Conservation (phyloP, 2,888 invertebrate species). For the Hemicrepidius hirtus region DNA sequence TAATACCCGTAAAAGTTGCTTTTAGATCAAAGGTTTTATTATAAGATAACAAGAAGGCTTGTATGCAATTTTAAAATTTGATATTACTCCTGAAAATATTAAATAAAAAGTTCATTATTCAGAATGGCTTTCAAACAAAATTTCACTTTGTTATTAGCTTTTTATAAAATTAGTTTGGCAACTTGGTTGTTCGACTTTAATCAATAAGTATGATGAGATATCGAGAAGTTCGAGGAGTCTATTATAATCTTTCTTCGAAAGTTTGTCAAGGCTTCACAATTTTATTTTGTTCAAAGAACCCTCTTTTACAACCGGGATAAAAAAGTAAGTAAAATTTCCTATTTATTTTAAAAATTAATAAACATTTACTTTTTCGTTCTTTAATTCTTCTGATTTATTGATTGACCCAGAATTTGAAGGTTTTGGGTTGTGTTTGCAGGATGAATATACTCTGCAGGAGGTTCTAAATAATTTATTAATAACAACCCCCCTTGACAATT, state of each 20-base stretch:
- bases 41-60: neutral
- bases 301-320: neutral
- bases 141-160: slow-evolving; percentile 6
- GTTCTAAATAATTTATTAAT: neutral
- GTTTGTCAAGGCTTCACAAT: slow-evolving; percentile 29
- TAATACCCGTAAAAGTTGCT: too few relatives aligned
- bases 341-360: neutral
- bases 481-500: slow-evolving; percentile 2
- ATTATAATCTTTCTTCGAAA: slow-evolving; percentile 32
- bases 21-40: too few relatives aligned
- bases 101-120: neutral
- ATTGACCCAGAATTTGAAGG: neutral
- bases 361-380: neutral
- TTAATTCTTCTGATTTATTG: too few relatives aligned
- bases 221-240: slow-evolving; percentile 37
- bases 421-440: neutral
- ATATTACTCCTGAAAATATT: neutral
- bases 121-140: neutral
- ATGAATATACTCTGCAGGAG: neutral
- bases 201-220: slow-evolving; percentile 41
- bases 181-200: slow-evolving; percentile 23
- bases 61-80: slow-evolving; percentile 5
- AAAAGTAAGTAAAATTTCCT: neutral
- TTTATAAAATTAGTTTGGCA: slow-evolving; percentile 25
- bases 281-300: slow-evolving; percentile 26